These are phyloP conservation scores for Andrena cerasifolii DNA, from an alignment of 1,140 invertebrate genomes.

Conservation along the genomic window DNA sequence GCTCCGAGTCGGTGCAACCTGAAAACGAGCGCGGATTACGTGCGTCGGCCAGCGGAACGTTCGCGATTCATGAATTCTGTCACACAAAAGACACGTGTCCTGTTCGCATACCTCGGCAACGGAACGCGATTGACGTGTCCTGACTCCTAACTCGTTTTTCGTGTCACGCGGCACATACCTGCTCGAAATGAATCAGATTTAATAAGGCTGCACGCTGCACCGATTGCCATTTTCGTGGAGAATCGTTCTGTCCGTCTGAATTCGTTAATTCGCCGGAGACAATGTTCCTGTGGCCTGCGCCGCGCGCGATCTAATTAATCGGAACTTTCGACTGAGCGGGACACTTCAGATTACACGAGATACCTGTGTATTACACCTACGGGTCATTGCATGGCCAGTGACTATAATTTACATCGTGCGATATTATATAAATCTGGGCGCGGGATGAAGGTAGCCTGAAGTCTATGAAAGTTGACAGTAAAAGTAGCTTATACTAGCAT, in stretches of 20 bases:
- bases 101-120: slow-evolving; percentile 8
- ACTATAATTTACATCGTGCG: neutral
- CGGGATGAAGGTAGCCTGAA: slow-evolving; percentile 9
- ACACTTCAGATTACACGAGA: neutral
- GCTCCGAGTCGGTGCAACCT: neutral
- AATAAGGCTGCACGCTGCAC: neutral
- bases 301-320: neutral
- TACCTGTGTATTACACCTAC: neutral
- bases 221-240: neutral
- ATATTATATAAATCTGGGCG: slow-evolving; percentile 30
- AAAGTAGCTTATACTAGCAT: slow-evolving; percentile 1
- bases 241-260: neutral
- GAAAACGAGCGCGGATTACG: neutral
- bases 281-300: too few relatives aligned
- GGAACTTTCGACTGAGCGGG: neutral
- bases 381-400: neutral
- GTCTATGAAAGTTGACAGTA: slow-evolving; percentile 25
- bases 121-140: slow-evolving; percentile 16
- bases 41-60: neutral
- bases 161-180: neutral
- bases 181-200: neutral
- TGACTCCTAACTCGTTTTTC: slow-evolving; percentile 4
- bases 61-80: slow-evolving; percentile 23
- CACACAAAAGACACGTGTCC: slow-evolving; percentile 8
- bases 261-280: neutral